Evolutionary conservation across 2,888 invertebrate species (phyloP), one percentile per base, ranked within the genome.

Genomic region (Mayetiola destructor): DNA sequence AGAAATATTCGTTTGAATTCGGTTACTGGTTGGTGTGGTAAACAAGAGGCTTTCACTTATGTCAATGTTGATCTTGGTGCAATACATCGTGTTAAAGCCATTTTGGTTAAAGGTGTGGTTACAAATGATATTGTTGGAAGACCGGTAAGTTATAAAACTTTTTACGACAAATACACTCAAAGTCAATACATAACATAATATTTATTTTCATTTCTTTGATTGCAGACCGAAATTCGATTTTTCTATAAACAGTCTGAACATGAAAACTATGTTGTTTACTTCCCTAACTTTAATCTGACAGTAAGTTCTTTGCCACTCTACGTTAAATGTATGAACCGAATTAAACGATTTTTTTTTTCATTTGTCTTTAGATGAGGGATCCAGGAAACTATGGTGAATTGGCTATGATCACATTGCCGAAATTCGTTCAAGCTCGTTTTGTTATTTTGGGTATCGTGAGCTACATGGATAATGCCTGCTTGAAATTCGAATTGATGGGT

Each of bases 311-410:
- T n/a, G n/a, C n/a, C n/a, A n/a, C n/a, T n/a, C n/a, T n/a, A n/a
- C n/a, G n/a, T n/a, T n/a, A n/a, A n/a, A n/a, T n/a, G n/a, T n/a
- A n/a, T n/a, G n/a, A n/a, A n/a, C n/a, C n/a, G n/a, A n/a, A n/a
- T n/a, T n/a, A n/a, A n/a, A n/a, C n/a, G n/a, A n/a, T n/a, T n/a
- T n/a, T n/a, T n/a, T n/a, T n/a, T n/a, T n/a, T n/a, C n/a, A n/a
- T n/a, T n/a, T n/a, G n/a, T n/a, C n/a, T n/a, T n/a, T n/a, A n/a
- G n/a, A 91, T 91, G 84, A 78, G 92, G 64, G 92, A 93, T 69
- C 92, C 93, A n/a, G 92, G 92, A 65, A 90, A 95, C 71, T 96
- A 94, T 67, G 95, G 95, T 57, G 94, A 94, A 75, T 73, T 96
- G 57, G 93, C 95, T 1, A 93, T 94, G 87, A 94, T 96, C 61